Percentiles rank a stretch among this genome's conserved stretches.
Evolutionary conservation across 2,797 vertebrate species (phyloP).

Genomic region (Thripadectes ignobilis): DNA sequence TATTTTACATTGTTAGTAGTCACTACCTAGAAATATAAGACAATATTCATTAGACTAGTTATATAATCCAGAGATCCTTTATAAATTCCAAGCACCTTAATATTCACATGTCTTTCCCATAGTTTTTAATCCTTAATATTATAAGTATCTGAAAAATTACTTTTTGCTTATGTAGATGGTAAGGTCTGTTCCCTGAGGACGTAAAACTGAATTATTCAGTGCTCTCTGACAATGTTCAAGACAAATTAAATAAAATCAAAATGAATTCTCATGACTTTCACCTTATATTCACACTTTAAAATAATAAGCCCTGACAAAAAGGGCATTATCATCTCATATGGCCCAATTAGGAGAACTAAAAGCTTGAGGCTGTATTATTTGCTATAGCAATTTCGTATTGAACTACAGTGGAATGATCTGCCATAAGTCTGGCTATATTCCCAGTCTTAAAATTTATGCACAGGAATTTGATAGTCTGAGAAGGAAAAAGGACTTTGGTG

Average conservation of each 20-base stretch:
- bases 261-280: conserved; percentile 20
- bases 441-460: conserved; percentile 4
- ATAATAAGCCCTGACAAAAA: conserved; percentile 53
- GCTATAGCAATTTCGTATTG: conserved; percentile 16
- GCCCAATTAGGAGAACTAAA: conserved; percentile 51
- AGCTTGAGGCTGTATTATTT: conserved; percentile 2
- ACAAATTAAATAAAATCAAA: conserved; percentile 67
- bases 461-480: not conserved
- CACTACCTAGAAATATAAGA: not conserved
- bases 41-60: not conserved
- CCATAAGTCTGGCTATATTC: conserved; percentile 16
- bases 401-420: not conserved
- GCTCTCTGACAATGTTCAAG: conserved; percentile 40
- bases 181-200: conserved; percentile 39
- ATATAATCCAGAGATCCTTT: not conserved
- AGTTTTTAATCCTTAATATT: not conserved
- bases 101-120: conserved; percentile 8
- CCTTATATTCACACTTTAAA: conserved; percentile 53
- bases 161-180: conserved; percentile 41
- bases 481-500: not conserved
- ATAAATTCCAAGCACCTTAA: not conserved
- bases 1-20: not conserved
- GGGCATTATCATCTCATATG: conserved; percentile 43
- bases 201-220: conserved; percentile 60
- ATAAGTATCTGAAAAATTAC: conserved; percentile 23